These are phyloP conservation scores for Drosophila meridionalis DNA, from an alignment of 2,888 invertebrate genomes.

Conservation along the genomic window DNA sequence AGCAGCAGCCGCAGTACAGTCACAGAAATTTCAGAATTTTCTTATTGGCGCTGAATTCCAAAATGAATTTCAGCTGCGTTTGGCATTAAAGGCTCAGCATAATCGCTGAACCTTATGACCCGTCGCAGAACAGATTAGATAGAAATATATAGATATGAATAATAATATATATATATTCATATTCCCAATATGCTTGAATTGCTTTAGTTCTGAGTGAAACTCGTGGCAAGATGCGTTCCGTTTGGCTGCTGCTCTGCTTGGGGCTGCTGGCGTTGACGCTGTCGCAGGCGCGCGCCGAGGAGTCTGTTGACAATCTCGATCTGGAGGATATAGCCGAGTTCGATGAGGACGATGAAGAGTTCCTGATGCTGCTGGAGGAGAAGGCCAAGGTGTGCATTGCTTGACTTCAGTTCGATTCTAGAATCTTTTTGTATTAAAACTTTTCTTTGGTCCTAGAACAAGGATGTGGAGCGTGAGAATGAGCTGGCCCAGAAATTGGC, in stretches of 20 bases:
- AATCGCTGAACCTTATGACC: constrained; percentile 30
- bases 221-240: constrained; percentile 52
- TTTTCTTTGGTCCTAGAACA: constrained; percentile 56
- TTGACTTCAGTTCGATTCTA: neutral
- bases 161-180: neutral
- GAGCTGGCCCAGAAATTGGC: constrained; percentile 81
- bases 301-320: constrained; percentile 54
- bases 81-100: constrained; percentile 17
- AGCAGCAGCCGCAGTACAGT: constrained; percentile 46
- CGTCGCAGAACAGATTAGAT: constrained; percentile 22
- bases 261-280: constrained; percentile 68
- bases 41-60: constrained; percentile 13
- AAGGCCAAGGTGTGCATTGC: constrained; percentile 73
- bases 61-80: constrained; percentile 3
- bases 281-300: constrained; percentile 60
- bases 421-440: neutral
- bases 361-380: constrained; percentile 81
- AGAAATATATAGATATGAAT: constrained; percentile 1
- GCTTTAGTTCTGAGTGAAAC: constrained; percentile 19
- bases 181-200: neutral
- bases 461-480: constrained; percentile 83
- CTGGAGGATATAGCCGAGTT: constrained; percentile 70
- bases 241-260: constrained; percentile 74
- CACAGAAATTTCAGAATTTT: neutral
- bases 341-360: constrained; percentile 81